Base-by-base conservation (phyloP, 1,140 invertebrate species). In the Limonius californicus region DNA sequence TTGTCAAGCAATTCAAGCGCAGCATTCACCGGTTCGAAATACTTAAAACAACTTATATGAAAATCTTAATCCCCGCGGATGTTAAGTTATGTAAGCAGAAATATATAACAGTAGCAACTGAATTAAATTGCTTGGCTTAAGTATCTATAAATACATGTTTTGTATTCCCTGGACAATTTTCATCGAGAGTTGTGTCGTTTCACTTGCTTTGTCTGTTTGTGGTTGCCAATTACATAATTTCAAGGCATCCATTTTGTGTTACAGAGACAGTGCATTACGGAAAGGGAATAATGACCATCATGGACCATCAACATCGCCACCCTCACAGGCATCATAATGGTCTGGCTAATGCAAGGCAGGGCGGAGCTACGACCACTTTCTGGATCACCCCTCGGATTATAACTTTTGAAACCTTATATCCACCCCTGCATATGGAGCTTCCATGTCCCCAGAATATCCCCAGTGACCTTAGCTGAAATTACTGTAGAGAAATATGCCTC, bases 361-460 rank as follows among this genome's bases (percentile, higher is more conserved):
- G 56, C 15, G 56, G 56, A 43, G 39, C 21, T 19, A 42, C 6
- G 30, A 43, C 30, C 32, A 57, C 39, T 43, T 39, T 42, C 20
- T 39, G n/a, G 30, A 20, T 43, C 30, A 42, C 56, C 56, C 56
- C 39, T 21, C 16, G 56, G 56, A 57, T 57, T 57, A 57, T 43
- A 57, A 42, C 30, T 19, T 42, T 39, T 42, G 18, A 42, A 20
- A 39, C 11, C 56, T 20, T 57, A 35, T 42, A 35, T n/a, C 56
- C 56, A 35, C 56, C 56, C 30, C 30, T 42, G 16, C 56, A 42
- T 42, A 43, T 39, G 18, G 12, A 43, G 12, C 53, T 55, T 55
- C 27, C 20, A 32, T 55, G 18, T 43, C 56, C 7, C n/a, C 12
- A 42, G 15, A 55, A 35, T 23, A 55, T 57, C 56, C 56, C 56